Evolutionary conservation across 2,888 invertebrate species (phyloP).

Genomic region (Cremastinae sp.): DNA sequence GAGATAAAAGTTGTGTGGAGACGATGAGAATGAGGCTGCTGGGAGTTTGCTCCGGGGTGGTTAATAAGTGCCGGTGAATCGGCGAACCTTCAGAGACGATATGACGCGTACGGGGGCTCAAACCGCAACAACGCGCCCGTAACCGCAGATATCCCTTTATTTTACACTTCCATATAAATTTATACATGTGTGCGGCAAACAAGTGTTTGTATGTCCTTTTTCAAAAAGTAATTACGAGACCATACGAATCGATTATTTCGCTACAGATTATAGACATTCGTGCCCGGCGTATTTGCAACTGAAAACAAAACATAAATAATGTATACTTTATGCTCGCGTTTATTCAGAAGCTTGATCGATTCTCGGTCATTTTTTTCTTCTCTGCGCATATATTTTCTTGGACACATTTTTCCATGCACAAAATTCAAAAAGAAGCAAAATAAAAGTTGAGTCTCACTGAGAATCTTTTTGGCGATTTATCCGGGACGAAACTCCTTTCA

Average conservation of each 20-base stretch:
- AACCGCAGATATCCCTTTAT: constrained; percentile 77
- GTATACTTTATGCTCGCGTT: too few species aligned
- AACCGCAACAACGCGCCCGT: constrained; percentile 78
- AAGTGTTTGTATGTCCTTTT: background rate
- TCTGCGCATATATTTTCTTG: too few species aligned
- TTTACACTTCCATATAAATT: constrained; percentile 69
- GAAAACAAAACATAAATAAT: too few species aligned
- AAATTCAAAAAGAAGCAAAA: too few species aligned
- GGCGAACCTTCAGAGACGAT: constrained; percentile 66
- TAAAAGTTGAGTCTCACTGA: too few species aligned
- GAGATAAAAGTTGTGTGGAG: constrained; percentile 36
- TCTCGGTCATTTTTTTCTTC: too few species aligned
- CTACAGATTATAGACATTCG: too few species aligned
- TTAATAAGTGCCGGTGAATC: constrained; percentile 75
- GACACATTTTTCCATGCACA: too few species aligned
- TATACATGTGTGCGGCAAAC: constrained; percentile 7
- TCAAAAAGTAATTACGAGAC: background rate
- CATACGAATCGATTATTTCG: background rate
- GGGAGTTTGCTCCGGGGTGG: constrained; percentile 66
- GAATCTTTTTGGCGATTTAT: too few species aligned
- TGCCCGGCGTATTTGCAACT: too few species aligned
- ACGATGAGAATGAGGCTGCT: constrained; percentile 49
- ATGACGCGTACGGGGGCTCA: constrained; percentile 75
- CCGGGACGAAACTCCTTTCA: too few species aligned
- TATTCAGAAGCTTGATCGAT: too few species aligned